Evolutionary conservation across 2,113 vertebrate genomes (phyloP).

Genomic region (Sardina pilchardus): DNA sequence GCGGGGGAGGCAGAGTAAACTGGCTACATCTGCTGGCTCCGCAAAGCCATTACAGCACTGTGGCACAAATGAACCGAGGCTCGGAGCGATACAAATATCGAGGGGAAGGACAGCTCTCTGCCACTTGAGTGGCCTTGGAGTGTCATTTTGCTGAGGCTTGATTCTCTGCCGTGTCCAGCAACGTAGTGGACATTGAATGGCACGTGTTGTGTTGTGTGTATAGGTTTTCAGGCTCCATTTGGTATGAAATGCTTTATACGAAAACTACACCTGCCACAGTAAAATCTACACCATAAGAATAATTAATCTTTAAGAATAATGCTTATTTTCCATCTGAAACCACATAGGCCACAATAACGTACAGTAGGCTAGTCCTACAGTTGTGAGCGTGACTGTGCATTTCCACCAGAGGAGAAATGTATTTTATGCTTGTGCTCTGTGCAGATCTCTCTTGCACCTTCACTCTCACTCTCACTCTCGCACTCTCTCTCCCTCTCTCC

Average conservation of each 20-base stretch:
- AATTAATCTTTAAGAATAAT: not conserved
- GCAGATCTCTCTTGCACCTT: too few relatives aligned
- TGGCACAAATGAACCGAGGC: not conserved
- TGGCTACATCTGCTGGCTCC: constrained; percentile 55
- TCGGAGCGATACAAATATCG: not conserved
- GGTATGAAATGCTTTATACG: not conserved
- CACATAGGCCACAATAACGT: not conserved
- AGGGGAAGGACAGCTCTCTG: not conserved
- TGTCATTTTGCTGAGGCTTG: not conserved
- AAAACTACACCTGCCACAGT: not conserved
- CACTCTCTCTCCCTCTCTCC: not conserved
- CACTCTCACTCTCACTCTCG: too few relatives aligned
- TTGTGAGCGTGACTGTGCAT: not conserved
- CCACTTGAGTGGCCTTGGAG: not conserved
- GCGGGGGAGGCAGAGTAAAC: constrained; percentile 37
- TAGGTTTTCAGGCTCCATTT: not conserved
- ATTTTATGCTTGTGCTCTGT: not conserved
- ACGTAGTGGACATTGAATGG: not conserved
- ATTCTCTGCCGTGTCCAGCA: not conserved
- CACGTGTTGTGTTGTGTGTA: too few relatives aligned
- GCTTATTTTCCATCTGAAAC: not conserved
- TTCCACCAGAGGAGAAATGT: not conserved
- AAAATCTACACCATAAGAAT: not conserved
- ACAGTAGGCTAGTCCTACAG: too few relatives aligned
- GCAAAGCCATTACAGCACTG: constrained; percentile 45